A percentile compares a stretch with the other conserved stretches of the same genome.
Conservation (phyloP, 2,888 invertebrate species). For the Rotaria macrura region DNA sequence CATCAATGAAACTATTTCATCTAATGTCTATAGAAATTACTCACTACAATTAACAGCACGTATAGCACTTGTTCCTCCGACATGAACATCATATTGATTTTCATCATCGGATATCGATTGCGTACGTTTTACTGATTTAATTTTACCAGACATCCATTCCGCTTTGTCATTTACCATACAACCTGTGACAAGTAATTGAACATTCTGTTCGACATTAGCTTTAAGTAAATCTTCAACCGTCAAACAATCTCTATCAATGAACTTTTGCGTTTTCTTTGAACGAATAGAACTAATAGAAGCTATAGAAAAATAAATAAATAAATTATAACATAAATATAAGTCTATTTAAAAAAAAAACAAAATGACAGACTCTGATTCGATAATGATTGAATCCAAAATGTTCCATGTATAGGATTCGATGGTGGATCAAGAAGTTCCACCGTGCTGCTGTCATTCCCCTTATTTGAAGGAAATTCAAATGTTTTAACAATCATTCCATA, state of each 20-base stretch:
- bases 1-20: no score
- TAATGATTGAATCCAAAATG: slow-evolving; percentile 9
- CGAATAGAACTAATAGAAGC: not conserved
- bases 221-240: not conserved
- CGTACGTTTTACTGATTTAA: not conserved
- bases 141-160: not conserved
- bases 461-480: not conserved
- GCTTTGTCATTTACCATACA: not conserved
- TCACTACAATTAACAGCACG: no score
- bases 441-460: not conserved
- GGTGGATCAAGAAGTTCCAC: not conserved
- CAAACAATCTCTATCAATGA: not conserved
- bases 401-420: not conserved
- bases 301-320: not conserved
- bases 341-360: not conserved
- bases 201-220: not conserved
- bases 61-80: no score
- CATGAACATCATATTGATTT: no score
- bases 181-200: not conserved
- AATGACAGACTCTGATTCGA: not conserved
- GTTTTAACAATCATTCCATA: slow-evolving; percentile 9
- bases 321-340: not conserved
- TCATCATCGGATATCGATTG: no score
- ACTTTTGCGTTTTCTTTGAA: not conserved
- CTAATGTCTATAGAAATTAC: no score